Evolutionary conservation across 1,140 invertebrate genomes (phyloP).

Genomic region (Diorhabda carinulata): DNA sequence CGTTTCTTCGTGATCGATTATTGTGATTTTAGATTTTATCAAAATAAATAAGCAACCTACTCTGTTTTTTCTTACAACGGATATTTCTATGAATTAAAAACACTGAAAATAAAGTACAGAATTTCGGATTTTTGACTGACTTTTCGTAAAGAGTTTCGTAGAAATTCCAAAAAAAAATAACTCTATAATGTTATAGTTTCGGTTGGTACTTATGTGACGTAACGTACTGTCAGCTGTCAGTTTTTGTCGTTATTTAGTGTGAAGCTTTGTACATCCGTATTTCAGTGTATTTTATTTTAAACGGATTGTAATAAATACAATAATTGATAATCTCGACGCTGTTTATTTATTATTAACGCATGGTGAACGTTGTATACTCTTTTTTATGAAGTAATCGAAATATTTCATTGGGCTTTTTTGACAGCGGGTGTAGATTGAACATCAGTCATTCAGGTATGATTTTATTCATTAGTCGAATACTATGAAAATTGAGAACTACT

Average conservation of each 20-base stretch:
- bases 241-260: conserved; percentile 13
- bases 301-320: neutral
- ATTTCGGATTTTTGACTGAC: too few species aligned
- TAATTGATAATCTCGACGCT: neutral
- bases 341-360: neutral
- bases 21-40: too few species aligned
- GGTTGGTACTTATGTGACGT: neutral
- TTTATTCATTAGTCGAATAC: neutral
- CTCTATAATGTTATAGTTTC: neutral
- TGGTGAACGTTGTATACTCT: neutral
- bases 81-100: too few species aligned
- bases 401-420: neutral
- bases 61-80: too few species aligned
- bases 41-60: too few species aligned
- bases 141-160: too few species aligned
- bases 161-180: too few species aligned
- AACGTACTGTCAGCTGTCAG: neutral
- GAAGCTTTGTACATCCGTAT: neutral
- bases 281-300: neutral
- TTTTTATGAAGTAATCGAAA: conserved; percentile 1
- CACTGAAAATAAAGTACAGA: too few species aligned
- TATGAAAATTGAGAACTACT: too few species aligned
- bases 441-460: conserved; percentile 13
- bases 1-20: too few species aligned
- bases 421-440: conserved; percentile 27